Conservation (phyloP, 2,797 vertebrate genomes). For the Eleutherodactylus coqui region DNA sequence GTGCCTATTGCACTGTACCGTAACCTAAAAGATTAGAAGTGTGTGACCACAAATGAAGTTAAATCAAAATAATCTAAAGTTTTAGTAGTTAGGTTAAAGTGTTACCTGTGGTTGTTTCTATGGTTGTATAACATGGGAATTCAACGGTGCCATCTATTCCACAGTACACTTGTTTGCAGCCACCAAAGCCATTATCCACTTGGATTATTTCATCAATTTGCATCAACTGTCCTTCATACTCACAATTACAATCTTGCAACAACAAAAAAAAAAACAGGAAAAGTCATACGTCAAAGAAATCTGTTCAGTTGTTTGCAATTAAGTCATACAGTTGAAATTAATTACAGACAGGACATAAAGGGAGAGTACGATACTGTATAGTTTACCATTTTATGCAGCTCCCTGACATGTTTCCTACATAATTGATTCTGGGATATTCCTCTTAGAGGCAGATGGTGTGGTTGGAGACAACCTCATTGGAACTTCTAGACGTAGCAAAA, state of each 20-base stretch:
- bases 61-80: not conserved
- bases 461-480: no score
- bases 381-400: no score
- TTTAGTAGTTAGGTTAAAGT: not conserved
- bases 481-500: no score
- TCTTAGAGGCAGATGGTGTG: no score
- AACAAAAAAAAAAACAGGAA: not conserved
- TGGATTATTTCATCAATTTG: conserved; percentile 28
- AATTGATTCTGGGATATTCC: not conserved
- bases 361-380: no score
- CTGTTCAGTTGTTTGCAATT: not conserved
- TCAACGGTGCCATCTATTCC: conserved; percentile 25
- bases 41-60: not conserved
- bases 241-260: conserved; percentile 39
- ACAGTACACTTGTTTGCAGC: conserved; percentile 37
- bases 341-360: not conserved
- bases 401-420: no score
- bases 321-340: not conserved
- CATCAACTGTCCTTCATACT: conserved; percentile 8
- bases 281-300: not conserved
- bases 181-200: not conserved
- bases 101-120: not conserved
- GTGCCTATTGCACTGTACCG: not conserved
- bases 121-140: conserved; percentile 5
- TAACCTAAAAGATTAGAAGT: not conserved